phyloP scores from a whole-genome alignment of 2,888 invertebrate species.

The Silvanus unidentatus region DNA sequence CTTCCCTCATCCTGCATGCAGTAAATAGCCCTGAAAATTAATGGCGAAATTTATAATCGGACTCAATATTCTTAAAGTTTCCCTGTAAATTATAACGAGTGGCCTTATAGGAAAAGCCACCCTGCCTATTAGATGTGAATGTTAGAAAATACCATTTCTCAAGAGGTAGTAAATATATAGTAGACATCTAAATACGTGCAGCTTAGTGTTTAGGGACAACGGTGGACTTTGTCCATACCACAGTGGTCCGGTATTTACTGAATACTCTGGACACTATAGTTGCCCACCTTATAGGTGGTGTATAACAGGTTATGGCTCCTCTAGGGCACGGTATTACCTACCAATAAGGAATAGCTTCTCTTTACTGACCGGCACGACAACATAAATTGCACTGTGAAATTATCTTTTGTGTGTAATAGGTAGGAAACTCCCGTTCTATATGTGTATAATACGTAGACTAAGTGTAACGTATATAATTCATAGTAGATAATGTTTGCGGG shows the following conservation, averaged over 20 bases:
- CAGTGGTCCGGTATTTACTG: constrained; percentile 27
- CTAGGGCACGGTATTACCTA: constrained; percentile 25
- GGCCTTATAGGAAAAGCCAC: too few species aligned
- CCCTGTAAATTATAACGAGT: too few species aligned
- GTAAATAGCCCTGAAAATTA: too few species aligned
- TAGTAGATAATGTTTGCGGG: too few species aligned
- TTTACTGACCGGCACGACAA: constrained; percentile 13
- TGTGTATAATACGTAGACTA: too few species aligned
- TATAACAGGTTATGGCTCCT: constrained; percentile 28
- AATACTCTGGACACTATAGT: constrained; percentile 24
- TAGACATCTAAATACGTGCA: constrained; percentile 26
- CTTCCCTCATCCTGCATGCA: too few species aligned
- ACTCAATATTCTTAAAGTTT: too few species aligned
- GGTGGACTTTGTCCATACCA: constrained; percentile 23
- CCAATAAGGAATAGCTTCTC: constrained; percentile 17
- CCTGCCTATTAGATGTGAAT: too few species aligned
- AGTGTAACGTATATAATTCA: too few species aligned
- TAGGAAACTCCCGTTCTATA: too few species aligned
- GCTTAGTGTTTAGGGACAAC: constrained; percentile 22
- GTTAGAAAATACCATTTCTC: constrained; percentile 16
- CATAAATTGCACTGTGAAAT: constrained; percentile 13
- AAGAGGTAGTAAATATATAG: constrained; percentile 27
- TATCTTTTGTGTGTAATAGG: background rate
- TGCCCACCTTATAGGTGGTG: constrained; percentile 28
- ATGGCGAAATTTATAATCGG: too few species aligned